Evolutionary conservation across 1,140 invertebrate species (phyloP).

Genomic region (Drosophila elegans): DNA sequence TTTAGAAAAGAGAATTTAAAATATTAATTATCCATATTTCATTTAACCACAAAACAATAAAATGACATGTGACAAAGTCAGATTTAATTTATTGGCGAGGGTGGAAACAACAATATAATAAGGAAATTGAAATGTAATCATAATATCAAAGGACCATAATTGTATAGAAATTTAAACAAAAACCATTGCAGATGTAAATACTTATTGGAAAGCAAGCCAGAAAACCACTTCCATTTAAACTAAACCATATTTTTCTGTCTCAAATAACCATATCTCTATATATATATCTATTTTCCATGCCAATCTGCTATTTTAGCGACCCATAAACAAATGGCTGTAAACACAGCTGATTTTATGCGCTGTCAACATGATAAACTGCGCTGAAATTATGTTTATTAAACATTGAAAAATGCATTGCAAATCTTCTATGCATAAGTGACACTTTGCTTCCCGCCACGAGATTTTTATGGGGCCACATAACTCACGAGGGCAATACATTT

Average conservation of each 20-base stretch:
- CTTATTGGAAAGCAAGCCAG: too few species aligned
- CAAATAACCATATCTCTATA: not conserved
- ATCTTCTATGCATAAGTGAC: slow-evolving; percentile 53
- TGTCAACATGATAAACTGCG: slow-evolving; percentile 42
- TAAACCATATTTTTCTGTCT: not conserved
- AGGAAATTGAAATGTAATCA: too few species aligned
- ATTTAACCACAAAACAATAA: too few species aligned
- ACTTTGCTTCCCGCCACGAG: slow-evolving; percentile 5
- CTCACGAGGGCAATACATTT: slow-evolving; percentile 4
- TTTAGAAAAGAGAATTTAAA: too few species aligned
- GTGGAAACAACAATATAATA: too few species aligned
- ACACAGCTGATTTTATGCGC: slow-evolving; percentile 15
- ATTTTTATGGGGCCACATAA: slow-evolving; percentile 48
- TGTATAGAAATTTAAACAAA: too few species aligned
- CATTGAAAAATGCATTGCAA: slow-evolving; percentile 49
- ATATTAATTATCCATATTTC: too few species aligned
- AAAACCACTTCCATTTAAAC: not conserved
- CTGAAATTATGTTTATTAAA: slow-evolving; percentile 59
- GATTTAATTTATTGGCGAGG: too few species aligned
- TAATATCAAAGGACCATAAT: too few species aligned
- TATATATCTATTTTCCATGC: slow-evolving; percentile 21
- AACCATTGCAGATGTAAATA: too few species aligned
- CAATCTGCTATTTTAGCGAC: slow-evolving; percentile 27
- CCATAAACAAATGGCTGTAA: slow-evolving; percentile 23
- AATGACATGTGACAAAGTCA: too few species aligned